Percentiles rank a stretch among this genome's conserved stretches.
Evolutionary conservation across 2,888 invertebrate genomes (phyloP).

Genomic region (Caenorhabditis sinica): DNA sequence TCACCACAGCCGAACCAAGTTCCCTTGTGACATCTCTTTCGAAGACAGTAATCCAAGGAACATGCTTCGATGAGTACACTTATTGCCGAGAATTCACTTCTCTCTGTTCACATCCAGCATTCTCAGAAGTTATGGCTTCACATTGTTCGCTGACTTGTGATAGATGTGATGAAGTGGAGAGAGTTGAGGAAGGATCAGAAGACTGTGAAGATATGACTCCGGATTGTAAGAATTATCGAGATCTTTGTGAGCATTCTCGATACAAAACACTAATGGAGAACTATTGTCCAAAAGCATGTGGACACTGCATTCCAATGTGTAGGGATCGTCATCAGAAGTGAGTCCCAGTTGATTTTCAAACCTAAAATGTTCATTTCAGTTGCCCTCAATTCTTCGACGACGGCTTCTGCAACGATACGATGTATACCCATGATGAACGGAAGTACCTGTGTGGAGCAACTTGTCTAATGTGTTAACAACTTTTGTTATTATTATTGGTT

Average conservation of each 20-base stretch:
- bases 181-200: constrained; percentile 65
- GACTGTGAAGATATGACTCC: constrained; percentile 68
- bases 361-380: constrained; percentile 46
- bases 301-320: constrained; percentile 70
- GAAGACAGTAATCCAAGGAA: constrained; percentile 75
- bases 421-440: constrained; percentile 72
- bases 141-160: constrained; percentile 76
- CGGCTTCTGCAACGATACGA: constrained; percentile 73
- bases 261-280: constrained; percentile 66
- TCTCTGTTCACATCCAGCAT: constrained; percentile 75
- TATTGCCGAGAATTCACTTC: constrained; percentile 76
- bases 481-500: constrained; percentile 17
- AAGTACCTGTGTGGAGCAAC: constrained; percentile 72
- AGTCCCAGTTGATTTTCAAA: not conserved
- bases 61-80: constrained; percentile 77
- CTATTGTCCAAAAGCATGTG: constrained; percentile 72
- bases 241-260: constrained; percentile 67
- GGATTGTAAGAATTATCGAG: constrained; percentile 68
- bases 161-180: constrained; percentile 73
- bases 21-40: constrained; percentile 65
- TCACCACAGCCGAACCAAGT: constrained; percentile 61
- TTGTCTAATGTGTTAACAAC: constrained; percentile 66
- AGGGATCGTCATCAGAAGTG: constrained; percentile 75
- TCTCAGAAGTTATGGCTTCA: constrained; percentile 73
- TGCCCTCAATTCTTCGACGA: constrained; percentile 71